Evolutionary conservation across 2,888 invertebrate species (phyloP).

Genomic region (Plagiodera versicolora): DNA sequence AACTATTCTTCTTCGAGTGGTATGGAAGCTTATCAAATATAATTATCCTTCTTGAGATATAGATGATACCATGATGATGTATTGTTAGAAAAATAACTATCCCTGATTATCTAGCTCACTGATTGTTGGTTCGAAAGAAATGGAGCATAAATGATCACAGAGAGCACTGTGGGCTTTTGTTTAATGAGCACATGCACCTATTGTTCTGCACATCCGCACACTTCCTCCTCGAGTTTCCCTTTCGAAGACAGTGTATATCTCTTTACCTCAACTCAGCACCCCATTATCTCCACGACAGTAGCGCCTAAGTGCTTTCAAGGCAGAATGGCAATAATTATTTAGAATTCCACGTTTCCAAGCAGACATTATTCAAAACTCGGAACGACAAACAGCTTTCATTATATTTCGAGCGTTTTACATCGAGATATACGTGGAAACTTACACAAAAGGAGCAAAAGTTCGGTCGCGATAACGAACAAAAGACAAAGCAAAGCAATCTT

Average conservation of each 20-base stretch:
- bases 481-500: slow-evolving; percentile 11
- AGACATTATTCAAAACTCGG: slow-evolving; percentile 27
- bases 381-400: slow-evolving; percentile 30
- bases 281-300: slow-evolving; percentile 22
- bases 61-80: too few species aligned
- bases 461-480: slow-evolving; percentile 12
- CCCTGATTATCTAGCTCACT: not conserved
- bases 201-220: not conserved
- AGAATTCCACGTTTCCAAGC: slow-evolving; percentile 28
- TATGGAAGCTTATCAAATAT: too few species aligned
- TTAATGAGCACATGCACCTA: not conserved
- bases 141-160: not conserved
- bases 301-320: slow-evolving; percentile 18
- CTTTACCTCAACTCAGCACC: slow-evolving; percentile 14
- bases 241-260: slow-evolving; percentile 16
- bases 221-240: slow-evolving; percentile 22
- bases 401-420: slow-evolving; percentile 24
- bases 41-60: too few species aligned
- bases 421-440: slow-evolving; percentile 15
- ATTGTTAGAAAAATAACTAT: too few species aligned
- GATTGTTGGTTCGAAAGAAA: not conserved
- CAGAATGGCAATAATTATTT: slow-evolving; percentile 32
- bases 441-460: slow-evolving; percentile 18
- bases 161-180: not conserved
- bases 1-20: too few species aligned